Evolutionary conservation across 2,888 invertebrate genomes (phyloP), one percentile per base, ranked within the genome.

Genomic region (Microctonus aethiopoides): DNA sequence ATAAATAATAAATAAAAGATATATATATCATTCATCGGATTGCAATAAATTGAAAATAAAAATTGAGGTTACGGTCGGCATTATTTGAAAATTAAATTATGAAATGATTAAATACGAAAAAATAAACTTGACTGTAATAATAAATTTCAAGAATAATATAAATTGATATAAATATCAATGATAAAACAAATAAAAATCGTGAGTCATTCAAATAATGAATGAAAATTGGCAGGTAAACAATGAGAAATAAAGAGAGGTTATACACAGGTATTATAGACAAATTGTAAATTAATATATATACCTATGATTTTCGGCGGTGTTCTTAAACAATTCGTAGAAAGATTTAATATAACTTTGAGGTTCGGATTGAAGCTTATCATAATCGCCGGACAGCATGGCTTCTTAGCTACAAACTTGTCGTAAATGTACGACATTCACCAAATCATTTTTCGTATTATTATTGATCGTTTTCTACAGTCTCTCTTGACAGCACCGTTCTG

Each of bases 301-400:
- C 88, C 87, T 87, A 77, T 87, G 86, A 62, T 86, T 85, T 75
- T 88, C 87, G 71, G 87, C 86, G 74, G 86, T 79, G 76, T 83
- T 85, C 80, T 87, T 87, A 78, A 87, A 88, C 64, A 88, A 82
- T 72, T 87, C 87, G 74, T 88, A 87, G 75, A 88, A 88, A 78
- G 84, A 86, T 80, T 86, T 85, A 67, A 85, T 87, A 68, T 88
- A 86, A 76, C 84, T 84, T 36, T 87, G 85, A 59, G 87, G 86
- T 76, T 87, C 88, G 46, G 87, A 87, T 78, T 87, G 82, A 80
- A 88, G 80, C 78, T 79, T 82, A 59, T 82, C 85, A 72, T 82
- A 78, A 74, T 84, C 82, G 65, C 83, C 82, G 69, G 80, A 81
- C 77, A 84, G 81, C 84, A 85, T 85, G 79, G 71, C 77, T 80